Base-by-base conservation (phyloP, 92 coral and sea anemone genomes). In the Chrysogorgia sp. region DNA sequence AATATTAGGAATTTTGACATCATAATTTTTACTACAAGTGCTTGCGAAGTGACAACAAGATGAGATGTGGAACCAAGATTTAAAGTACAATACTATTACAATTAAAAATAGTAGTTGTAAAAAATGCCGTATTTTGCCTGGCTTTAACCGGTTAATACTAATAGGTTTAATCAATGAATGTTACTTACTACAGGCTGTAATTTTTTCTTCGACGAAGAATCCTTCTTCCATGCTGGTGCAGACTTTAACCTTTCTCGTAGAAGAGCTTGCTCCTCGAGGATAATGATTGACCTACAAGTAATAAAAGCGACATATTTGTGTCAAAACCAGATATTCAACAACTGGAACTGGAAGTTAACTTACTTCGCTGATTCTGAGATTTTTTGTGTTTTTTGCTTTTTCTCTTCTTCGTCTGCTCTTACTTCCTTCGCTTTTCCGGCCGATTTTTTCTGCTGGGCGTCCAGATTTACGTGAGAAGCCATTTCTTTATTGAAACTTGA, bases 201-300 rank as follows among this genome's bases (percentile, higher is more conserved):
- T 90, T 92, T 91, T 14, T 92, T 88, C 59, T 90, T 90, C 35
- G 80, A 79, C 1, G 63, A 52, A 1, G 87, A 85, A n/a, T 88
- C 97, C 63, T 90, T 96, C 43, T 90, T 90, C 97, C 97, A 96
- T 53, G 97, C 85, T 43, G 88, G 92, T 52, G 83, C 83, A 22
- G 84, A 76, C 69, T 86, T 89, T 0, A 96, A 88, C 57, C 68
- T 96, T 74, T 89, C 99, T 62, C 90, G 85, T 12, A 91, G 84
- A 15, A 96, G 89, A 35, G 99, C 97, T 86, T 96, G 99, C 17
- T 96, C 99, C 82, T 92, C 99, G 34, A 96, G 72, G 75, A 96
- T n/a, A n/a, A n/a, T n/a, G n/a, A n/a, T 87, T 13, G 99, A 92
- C 83, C 99, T 96, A 75, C 60, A 23, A 26, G n/a, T n/a, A n/a